Evolutionary conservation across 1,140 invertebrate species (phyloP).

Genomic region (Papilio dardanus): DNA sequence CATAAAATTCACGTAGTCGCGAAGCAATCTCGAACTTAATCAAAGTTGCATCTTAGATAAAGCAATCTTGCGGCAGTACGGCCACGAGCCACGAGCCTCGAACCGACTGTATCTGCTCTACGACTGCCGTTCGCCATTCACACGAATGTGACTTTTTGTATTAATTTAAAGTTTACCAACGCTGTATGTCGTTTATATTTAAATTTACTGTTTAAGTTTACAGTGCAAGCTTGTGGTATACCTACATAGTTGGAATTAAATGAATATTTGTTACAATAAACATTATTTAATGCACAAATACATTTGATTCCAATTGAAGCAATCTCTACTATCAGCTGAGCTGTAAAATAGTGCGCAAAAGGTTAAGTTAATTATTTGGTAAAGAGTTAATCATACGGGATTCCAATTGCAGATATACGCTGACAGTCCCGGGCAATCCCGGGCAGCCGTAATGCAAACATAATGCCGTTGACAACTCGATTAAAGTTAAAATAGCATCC

Average conservation of each 20-base stretch:
- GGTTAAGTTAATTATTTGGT: conserved; percentile 57
- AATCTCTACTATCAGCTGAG: background rate
- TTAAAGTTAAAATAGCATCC: conserved; percentile 55
- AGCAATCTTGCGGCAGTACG: conserved; percentile 31
- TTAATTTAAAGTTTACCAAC: conserved; percentile 34
- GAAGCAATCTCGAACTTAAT: conserved; percentile 51
- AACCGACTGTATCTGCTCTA: conserved; percentile 32
- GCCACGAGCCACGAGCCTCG: conserved; percentile 3
- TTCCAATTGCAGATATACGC: conserved; percentile 48
- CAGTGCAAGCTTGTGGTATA: background rate
- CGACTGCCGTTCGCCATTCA: conserved; percentile 11
- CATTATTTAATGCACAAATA: too few relatives aligned
- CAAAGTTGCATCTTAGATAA: conserved; percentile 49
- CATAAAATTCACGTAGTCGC: conserved; percentile 41
- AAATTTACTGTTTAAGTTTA: conserved; percentile 22
- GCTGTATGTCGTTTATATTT: background rate
- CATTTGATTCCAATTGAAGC: background rate
- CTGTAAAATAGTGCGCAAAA: conserved; percentile 36
- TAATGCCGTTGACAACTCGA: conserved; percentile 55
- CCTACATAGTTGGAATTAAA: background rate
- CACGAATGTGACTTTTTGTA: conserved; percentile 36
- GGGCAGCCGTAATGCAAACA: conserved; percentile 52
- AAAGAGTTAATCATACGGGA: conserved; percentile 54
- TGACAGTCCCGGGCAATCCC: conserved; percentile 48
- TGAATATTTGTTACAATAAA: too few relatives aligned